Evolutionary conservation across 2,113 vertebrate species (phyloP).

Genomic region (Microtus pennsylvanicus): DNA sequence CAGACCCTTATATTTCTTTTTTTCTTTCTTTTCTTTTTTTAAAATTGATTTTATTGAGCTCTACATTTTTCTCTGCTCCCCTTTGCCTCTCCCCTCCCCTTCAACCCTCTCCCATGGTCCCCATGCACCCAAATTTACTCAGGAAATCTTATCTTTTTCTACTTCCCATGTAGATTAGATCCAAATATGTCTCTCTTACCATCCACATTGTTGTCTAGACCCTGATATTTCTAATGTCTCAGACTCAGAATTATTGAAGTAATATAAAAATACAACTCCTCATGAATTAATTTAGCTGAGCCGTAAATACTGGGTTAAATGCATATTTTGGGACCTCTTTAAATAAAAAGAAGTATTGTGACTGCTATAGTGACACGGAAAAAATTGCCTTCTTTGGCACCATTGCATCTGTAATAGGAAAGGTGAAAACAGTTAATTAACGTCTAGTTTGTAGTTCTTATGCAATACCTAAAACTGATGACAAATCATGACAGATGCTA

Average conservation of each 20-base stretch:
- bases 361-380: background rate
- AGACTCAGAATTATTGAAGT: background rate
- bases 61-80: too few species aligned
- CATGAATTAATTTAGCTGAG: background rate
- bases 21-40: too few species aligned
- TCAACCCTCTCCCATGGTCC: too few species aligned
- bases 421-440: conserved; percentile 35
- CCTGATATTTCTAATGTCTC: conserved; percentile 6
- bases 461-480: background rate
- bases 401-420: background rate
- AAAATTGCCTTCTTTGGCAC: background rate
- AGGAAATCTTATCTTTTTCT: too few species aligned
- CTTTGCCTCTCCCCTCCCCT: too few species aligned
- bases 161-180: too few species aligned
- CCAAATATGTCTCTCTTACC: too few species aligned
- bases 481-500: conserved; percentile 8
- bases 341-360: conserved; percentile 36
- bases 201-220: too few species aligned
- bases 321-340: conserved; percentile 42
- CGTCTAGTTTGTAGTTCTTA: conserved; percentile 20
- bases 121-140: too few species aligned
- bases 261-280: conserved; percentile 37
- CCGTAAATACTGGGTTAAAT: background rate
- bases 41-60: too few species aligned
- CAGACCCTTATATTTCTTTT: background rate